Conservation (phyloP, 2,888 invertebrate genomes). For the Mimumesa dahlbomi region DNA sequence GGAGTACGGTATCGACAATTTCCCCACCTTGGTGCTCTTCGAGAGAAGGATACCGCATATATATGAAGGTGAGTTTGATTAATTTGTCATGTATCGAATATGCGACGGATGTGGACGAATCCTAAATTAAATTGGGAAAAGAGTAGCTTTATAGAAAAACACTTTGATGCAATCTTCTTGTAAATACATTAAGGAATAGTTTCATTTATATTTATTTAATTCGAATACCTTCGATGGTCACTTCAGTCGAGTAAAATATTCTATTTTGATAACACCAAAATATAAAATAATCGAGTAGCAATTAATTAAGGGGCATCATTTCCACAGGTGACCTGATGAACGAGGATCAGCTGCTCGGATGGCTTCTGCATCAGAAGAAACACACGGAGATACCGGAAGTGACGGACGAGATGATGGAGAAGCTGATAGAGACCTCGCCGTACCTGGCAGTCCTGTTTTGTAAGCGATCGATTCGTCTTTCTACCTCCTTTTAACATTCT, state of each 20-base stretch:
- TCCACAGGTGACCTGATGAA: constrained; percentile 90
- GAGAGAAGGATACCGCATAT: constrained; percentile 84
- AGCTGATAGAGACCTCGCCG: constrained; percentile 89
- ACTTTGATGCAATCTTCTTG: no score
- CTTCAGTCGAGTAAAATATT: no score
- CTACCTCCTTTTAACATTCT: constrained; percentile 64
- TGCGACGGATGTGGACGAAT: no score
- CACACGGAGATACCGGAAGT: constrained; percentile 95
- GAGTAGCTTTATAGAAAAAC: no score
- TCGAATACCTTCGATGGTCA: no score
- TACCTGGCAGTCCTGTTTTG: constrained; percentile 95
- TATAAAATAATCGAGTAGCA: neutral
- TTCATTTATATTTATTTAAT: no score
- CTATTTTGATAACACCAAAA: neutral
- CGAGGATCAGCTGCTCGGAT: constrained; percentile 93
- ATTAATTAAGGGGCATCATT: neutral
- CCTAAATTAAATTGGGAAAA: no score
- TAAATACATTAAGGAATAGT: no score
- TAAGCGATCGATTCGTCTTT: constrained; percentile 82
- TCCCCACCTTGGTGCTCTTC: constrained; percentile 91
- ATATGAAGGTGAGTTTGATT: constrained; percentile 81
- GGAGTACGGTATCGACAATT: constrained; percentile 91
- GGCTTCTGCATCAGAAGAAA: constrained; percentile 94
- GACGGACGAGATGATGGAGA: constrained; percentile 96
- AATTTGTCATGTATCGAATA: neutral